Evolutionary conservation across 1,140 invertebrate species (phyloP).

Genomic region (Aphaenogaster rudis): DNA sequence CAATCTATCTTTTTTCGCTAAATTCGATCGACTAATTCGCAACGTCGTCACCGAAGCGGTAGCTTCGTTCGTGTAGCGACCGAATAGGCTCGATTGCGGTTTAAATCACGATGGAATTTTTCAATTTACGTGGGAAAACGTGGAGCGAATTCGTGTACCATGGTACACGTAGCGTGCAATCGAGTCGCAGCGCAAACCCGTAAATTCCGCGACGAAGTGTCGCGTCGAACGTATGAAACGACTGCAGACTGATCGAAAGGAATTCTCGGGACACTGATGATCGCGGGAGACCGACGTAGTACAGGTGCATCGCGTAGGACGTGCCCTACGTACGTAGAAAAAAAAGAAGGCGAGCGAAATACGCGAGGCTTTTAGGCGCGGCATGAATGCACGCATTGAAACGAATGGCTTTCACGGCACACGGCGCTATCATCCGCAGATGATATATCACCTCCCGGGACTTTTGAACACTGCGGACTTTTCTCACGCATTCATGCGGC

Average conservation of each 20-base stretch:
- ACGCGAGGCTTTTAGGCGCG: slow-evolving; percentile 70
- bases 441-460: slow-evolving; percentile 76
- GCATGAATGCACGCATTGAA: slow-evolving; percentile 79
- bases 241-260: neutral
- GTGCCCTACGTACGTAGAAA: neutral
- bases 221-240: slow-evolving; percentile 43
- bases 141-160: slow-evolving; percentile 50
- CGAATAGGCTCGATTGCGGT: slow-evolving; percentile 51
- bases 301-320: slow-evolving; percentile 27
- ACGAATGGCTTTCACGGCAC: slow-evolving; percentile 75
- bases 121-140: slow-evolving; percentile 59
- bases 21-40: slow-evolving; percentile 1
- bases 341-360: slow-evolving; percentile 38
- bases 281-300: neutral
- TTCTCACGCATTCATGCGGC: slow-evolving; percentile 75
- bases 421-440: slow-evolving; percentile 78
- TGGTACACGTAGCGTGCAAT: slow-evolving; percentile 7
- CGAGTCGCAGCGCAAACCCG: slow-evolving; percentile 9
- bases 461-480: slow-evolving; percentile 76
- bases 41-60: neutral
- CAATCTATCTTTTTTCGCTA: neutral
- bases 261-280: slow-evolving; percentile 27
- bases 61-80: slow-evolving; percentile 3
- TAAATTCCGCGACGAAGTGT: slow-evolving; percentile 36
- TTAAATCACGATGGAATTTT: slow-evolving; percentile 53